These are phyloP conservation scores for Manduca sexta DNA, from an alignment of 1,140 invertebrate species.

Conservation along the genomic window DNA sequence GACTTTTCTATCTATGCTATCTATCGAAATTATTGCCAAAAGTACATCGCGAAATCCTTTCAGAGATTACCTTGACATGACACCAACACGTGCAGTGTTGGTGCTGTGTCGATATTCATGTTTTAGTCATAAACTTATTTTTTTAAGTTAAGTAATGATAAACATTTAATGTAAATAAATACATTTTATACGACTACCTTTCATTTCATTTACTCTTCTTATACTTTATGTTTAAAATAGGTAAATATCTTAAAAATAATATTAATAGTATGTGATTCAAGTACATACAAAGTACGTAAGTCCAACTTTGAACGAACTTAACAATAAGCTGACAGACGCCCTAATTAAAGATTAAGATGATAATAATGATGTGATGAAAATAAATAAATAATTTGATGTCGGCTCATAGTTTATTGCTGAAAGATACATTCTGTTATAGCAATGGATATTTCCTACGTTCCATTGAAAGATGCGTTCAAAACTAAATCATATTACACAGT, in stretches of 20 bases:
- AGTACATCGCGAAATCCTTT: conserved; percentile 16
- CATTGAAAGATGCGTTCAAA: too few relatives aligned
- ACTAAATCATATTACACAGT: too few relatives aligned
- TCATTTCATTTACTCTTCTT: conserved; percentile 2
- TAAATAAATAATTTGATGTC: too few relatives aligned
- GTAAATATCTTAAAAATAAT: background rate
- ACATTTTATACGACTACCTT: conserved; percentile 12
- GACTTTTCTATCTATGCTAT: background rate
- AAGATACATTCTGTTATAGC: too few relatives aligned
- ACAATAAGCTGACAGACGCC: too few relatives aligned
- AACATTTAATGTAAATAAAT: conserved; percentile 61
- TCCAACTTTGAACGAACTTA: too few relatives aligned
- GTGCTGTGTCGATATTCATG: conserved; percentile 50
- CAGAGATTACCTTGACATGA: conserved; percentile 42
- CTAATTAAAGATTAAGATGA: too few relatives aligned
- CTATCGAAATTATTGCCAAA: conserved; percentile 42
- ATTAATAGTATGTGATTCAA: too few relatives aligned
- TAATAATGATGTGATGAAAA: too few relatives aligned
- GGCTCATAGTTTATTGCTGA: too few relatives aligned
- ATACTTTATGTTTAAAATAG: background rate
- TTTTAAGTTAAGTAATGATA: conserved; percentile 39
- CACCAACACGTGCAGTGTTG: conserved; percentile 28
- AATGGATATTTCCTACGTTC: too few relatives aligned
- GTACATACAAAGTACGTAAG: too few relatives aligned
- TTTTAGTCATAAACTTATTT: conserved; percentile 55